Percentiles rank a stretch among this genome's conserved stretches.
phyloP scores from a whole-genome alignment of 2,888 invertebrate genomes.

The Hypselothyrea guttata region DNA sequence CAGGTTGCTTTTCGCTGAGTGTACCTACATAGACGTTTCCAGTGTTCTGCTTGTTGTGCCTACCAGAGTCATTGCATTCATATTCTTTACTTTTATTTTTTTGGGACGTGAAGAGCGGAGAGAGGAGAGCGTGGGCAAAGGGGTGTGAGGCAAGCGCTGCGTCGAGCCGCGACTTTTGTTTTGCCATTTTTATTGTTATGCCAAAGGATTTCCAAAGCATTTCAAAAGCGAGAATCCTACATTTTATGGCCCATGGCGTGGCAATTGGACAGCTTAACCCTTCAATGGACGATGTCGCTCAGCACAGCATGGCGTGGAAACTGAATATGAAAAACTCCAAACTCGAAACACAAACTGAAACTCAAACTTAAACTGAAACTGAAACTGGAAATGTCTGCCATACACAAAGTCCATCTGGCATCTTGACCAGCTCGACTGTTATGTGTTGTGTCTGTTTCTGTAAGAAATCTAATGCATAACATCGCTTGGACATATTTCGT shows the following conservation, averaged over 20 bases:
- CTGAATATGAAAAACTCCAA: constrained; percentile 11
- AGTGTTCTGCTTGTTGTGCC: constrained; percentile 7
- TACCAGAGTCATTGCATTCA: constrained; percentile 43
- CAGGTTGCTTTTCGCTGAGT: too few species aligned
- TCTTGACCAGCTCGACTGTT: constrained; percentile 20
- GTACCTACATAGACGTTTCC: constrained; percentile 15
- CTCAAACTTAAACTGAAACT: too few species aligned
- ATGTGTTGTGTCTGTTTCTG: constrained; percentile 10
- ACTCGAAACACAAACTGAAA: constrained; percentile 17
- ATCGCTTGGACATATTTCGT: constrained; percentile 46
- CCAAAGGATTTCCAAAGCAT: constrained; percentile 63
- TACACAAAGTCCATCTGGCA: constrained; percentile 46
- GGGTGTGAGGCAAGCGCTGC: constrained; percentile 35
- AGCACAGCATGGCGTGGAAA: constrained; percentile 36
- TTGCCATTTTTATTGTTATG: constrained; percentile 67
- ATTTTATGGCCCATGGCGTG: constrained; percentile 62
- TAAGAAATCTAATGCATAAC: constrained; percentile 27
- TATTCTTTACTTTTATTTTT: constrained; percentile 35
- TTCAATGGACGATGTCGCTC: constrained; percentile 54
- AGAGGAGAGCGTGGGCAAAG: constrained; percentile 33
- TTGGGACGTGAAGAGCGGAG: constrained; percentile 25
- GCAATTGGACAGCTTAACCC: constrained; percentile 75
- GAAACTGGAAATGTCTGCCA: constrained; percentile 20
- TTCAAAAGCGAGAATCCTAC: constrained; percentile 62
- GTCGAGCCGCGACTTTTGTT: constrained; percentile 57